Conservation (phyloP, 2,113 vertebrate species). For the Sylvia atricapilla region DNA sequence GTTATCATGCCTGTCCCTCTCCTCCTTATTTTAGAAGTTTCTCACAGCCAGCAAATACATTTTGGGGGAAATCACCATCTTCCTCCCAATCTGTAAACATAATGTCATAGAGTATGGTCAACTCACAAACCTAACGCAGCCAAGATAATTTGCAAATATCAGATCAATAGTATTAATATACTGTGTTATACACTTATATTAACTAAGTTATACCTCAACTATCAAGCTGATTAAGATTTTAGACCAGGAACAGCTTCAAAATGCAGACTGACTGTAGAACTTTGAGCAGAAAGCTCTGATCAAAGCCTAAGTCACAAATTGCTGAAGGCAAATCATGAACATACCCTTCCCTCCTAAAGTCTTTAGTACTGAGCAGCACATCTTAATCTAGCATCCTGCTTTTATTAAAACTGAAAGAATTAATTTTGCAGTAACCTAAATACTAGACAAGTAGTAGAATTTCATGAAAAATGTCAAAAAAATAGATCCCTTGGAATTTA, state of each 20-base stretch:
- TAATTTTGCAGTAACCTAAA: neutral
- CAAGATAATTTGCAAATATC: neutral
- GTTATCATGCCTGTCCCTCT: too few species aligned
- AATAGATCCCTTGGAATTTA: neutral
- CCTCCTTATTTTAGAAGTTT: neutral
- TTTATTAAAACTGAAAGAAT: neutral
- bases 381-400: neutral
- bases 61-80: neutral
- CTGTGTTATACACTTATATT: neutral
- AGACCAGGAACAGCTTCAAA: neutral
- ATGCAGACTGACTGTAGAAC: rapidly evolving
- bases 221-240: neutral
- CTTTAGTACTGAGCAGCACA: neutral
- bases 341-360: neutral
- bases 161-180: neutral
- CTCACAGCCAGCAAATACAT: neutral
- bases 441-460: neutral
- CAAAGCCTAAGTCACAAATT: neutral
- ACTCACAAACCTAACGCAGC: neutral
- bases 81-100: neutral
- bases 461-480: neutral
- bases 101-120: neutral
- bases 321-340: neutral
- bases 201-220: neutral
- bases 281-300: neutral